Base-by-base conservation (phyloP, 2,888 invertebrate genomes). In the Euphydryas editha region DNA sequence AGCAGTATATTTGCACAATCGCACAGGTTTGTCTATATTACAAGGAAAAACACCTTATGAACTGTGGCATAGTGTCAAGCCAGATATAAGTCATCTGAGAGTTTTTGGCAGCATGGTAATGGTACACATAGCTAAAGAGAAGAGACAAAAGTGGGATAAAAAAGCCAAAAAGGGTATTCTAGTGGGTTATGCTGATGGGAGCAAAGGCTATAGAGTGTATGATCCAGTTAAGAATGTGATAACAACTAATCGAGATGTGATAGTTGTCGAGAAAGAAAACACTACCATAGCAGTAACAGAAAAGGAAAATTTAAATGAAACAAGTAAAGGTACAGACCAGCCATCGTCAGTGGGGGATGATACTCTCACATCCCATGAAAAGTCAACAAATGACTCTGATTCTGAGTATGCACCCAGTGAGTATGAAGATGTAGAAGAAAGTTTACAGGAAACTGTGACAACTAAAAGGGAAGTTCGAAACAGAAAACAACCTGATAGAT, bases 21-120 rank as follows among this genome's bases (percentile, higher is more conserved):
- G 70, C 10, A 71, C 66, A 18, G 70, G 67, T 24, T 42, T 72
- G 10, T 20, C 47, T 30, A 11, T 17, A 5, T 37, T 24, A 68
- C 11, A 72, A 71, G n/a, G n/a, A n/a, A 66, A 83, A 17, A 11
- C 81, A 2, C 81, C 85, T 0, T 76, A 77, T 64, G 83, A 84
- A 69, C 24, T 75, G 2, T 84, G 84, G 82, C 68, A 72, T 55
- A 73, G 75, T 17, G 71, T 70, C 10, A 80, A 78, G 68, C 77
- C 77, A 3, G 68, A 80, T 61, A 15, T 87, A 8, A 58, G 67
- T 44, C 72, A 80, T 44, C 49, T 87, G 5, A 75, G 75, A 63
- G 72, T 78, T 11, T 88, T 88, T 78, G 86, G 84, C 17, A 72
- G 72, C 8, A 68, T 73, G 17, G 81, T 78, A 6, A 78, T 78